Evolutionary conservation across 2,797 vertebrate species (phyloP), one percentile per base, ranked within the genome.

Genomic region (Lophotriccus pileatus): DNA sequence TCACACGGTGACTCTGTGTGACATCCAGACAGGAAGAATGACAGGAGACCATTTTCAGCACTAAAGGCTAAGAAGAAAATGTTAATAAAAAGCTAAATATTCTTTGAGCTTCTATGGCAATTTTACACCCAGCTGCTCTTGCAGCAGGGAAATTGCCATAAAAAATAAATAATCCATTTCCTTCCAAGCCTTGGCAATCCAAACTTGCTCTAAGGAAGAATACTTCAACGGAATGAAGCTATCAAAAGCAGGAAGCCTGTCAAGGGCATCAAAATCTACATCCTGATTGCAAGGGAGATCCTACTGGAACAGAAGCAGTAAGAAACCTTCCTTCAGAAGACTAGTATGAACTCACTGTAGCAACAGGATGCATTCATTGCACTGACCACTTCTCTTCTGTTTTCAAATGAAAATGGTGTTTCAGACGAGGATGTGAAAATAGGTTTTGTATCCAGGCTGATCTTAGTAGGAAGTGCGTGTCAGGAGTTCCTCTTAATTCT

Each of bases 81-180:
- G 44, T 64, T 93, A 92, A 76, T 94, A 63, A 90, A 74, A 66
- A 80, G 28, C 41, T 76, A 60, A 77, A 62, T n/a, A 18, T 85
- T 79, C 17, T 84, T 44, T 73, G 55, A 94, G 52, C 55, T 76
- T 64, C 73, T 75, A 2, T 75, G 50, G 39, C 41, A 74, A 89
- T 95, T 94, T 96, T 95, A 86, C 32, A 91, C 74, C n/a, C 52
- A 89, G 58, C 34, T 95, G 56, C 41, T 50, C 60, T 88, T 78
- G 53, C 63, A 94, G 76, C 36, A 75, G 89, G 62, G 49, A 84
- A 90, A 66, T 58, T 60, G 72, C 69, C 60, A 44, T 90, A 34
- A 77, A 90, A 90, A 94, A 87, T 9, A 85, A 94, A 63, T 73
- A 75, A 89, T n/a, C 20, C 46, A 21, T 14, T 56, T 87, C 41